phyloP scores from a whole-genome alignment of 2,113 vertebrate species.

The Girardinichthys multiradiatus region DNA sequence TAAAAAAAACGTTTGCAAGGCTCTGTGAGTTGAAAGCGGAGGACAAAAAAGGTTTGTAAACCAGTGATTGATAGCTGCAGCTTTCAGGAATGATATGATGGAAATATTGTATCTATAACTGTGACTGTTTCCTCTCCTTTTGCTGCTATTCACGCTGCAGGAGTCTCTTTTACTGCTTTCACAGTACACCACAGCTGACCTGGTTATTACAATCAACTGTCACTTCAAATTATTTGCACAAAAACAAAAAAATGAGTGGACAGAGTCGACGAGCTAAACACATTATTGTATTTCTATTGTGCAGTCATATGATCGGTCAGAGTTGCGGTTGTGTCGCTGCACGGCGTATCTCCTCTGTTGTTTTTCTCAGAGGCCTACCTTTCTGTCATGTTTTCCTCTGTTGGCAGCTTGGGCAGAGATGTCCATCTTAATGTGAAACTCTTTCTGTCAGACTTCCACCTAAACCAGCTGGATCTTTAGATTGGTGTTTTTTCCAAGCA shows the following conservation, averaged over 20 bases:
- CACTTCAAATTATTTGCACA: conserved; percentile 16
- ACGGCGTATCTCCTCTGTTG: background rate
- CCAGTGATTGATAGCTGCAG: background rate
- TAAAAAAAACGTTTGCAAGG: background rate
- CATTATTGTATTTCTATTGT: background rate
- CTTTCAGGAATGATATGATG: background rate
- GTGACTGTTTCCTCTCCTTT: background rate
- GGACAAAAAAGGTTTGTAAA: background rate
- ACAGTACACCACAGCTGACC: background rate
- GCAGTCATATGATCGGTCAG: background rate
- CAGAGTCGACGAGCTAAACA: background rate
- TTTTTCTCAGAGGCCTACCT: conserved; percentile 31
- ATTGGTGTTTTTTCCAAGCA: background rate
- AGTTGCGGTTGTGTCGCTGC: background rate
- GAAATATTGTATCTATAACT: too few species aligned
- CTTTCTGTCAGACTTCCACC: conserved; percentile 33
- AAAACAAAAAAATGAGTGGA: background rate
- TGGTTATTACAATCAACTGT: conserved; percentile 22
- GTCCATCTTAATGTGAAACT: conserved; percentile 4
- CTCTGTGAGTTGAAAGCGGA: background rate
- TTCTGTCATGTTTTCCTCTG: background rate
- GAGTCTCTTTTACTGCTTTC: background rate
- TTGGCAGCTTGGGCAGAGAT: background rate
- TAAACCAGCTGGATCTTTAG: background rate
- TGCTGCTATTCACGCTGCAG: background rate